Conservation (phyloP, 2,113 vertebrate species). For the Himantopus leucocephalus region DNA sequence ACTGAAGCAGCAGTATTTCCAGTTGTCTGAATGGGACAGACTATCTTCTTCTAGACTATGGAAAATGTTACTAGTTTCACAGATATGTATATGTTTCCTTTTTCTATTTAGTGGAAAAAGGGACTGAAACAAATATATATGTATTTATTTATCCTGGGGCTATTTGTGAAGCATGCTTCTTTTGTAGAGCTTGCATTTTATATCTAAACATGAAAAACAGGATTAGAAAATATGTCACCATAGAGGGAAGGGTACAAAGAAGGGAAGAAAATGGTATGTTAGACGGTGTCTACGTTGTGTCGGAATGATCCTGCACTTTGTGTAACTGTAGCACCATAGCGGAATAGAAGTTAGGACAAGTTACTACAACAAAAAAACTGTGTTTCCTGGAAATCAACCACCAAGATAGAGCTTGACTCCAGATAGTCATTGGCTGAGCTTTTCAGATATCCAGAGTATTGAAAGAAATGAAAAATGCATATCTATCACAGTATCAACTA, state of each 20-base stretch:
- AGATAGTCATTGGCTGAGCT: background rate
- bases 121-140: background rate
- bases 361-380: background rate
- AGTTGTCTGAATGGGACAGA: background rate
- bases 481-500: background rate
- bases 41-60: background rate
- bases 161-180: background rate
- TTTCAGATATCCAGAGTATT: background rate
- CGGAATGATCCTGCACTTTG: background rate
- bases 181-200: background rate
- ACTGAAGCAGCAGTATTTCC: background rate
- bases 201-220: background rate
- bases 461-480: background rate
- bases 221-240: background rate
- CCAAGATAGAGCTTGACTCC: background rate
- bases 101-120: background rate
- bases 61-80: background rate
- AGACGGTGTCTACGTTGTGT: background rate
- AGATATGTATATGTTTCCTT: background rate
- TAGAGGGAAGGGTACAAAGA: background rate
- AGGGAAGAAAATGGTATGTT: background rate
- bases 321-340: background rate
- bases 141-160: background rate
- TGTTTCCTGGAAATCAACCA: background rate
- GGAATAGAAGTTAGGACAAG: background rate